Evolutionary conservation across 1,140 invertebrate species (phyloP).

Genomic region (Ephestia elutella): DNA sequence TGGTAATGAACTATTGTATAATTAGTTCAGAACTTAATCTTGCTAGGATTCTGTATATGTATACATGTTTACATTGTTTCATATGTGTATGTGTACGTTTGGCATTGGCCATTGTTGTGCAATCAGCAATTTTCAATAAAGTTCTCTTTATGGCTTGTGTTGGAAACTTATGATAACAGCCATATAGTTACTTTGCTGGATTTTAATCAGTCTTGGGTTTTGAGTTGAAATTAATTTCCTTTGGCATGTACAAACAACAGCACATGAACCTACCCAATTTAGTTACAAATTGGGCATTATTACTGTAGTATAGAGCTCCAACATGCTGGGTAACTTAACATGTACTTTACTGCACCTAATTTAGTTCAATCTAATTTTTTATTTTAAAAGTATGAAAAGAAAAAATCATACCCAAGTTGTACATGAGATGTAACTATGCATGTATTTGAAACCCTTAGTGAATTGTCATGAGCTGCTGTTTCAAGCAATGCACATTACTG

Average conservation of each 20-base stretch:
- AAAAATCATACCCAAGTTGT: too few species aligned
- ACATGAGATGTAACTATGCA: too few species aligned
- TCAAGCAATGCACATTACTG: too few species aligned
- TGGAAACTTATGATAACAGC: constrained; percentile 46
- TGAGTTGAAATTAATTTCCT: constrained; percentile 45
- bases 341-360: too few species aligned
- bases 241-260: constrained; percentile 16
- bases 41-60: constrained; percentile 7
- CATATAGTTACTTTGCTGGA: not conserved
- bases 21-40: constrained; percentile 28
- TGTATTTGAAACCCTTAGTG: too few species aligned
- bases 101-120: constrained; percentile 61
- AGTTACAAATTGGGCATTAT: too few species aligned
- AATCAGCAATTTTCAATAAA: constrained; percentile 70
- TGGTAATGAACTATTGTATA: constrained; percentile 30
- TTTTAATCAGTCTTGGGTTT: constrained; percentile 52
- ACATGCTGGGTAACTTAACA: too few species aligned
- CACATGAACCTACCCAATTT: too few species aligned
- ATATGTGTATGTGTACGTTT: constrained; percentile 42
- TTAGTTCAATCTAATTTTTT: too few species aligned
- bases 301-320: too few species aligned
- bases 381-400: too few species aligned
- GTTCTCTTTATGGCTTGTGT: constrained; percentile 56
- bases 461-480: too few species aligned
- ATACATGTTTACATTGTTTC: constrained; percentile 48